phyloP scores from a whole-genome alignment of 2,888 invertebrate species.

The Microctonus hyperodae region DNA sequence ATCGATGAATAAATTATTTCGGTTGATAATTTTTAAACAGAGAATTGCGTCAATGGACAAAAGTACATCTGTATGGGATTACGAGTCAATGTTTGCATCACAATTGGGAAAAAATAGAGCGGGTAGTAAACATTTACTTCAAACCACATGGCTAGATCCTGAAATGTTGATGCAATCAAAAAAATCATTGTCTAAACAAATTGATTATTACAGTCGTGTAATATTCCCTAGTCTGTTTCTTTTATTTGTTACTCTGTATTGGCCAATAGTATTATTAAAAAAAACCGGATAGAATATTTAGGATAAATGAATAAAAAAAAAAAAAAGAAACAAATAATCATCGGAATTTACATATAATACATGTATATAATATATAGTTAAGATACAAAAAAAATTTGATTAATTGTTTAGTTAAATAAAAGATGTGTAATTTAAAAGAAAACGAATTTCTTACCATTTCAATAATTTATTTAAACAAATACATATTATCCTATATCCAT shows the following conservation, averaged over 20 bases:
- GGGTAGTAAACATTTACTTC: conserved; percentile 54
- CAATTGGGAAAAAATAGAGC: conserved; percentile 49
- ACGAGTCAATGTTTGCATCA: conserved; percentile 44
- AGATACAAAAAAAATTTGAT: not conserved
- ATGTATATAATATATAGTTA: not conserved
- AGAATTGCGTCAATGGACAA: conserved; percentile 72
- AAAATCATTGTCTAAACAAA: conserved; percentile 79
- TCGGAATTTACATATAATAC: not conserved
- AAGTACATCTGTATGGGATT: conserved; percentile 65
- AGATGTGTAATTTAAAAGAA: too few species aligned
- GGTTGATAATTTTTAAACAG: conserved; percentile 58
- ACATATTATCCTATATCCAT: conserved; percentile 47
- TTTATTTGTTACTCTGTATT: conserved; percentile 78
- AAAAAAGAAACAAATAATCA: too few species aligned
- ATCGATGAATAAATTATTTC: not conserved
- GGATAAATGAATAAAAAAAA: too few species aligned
- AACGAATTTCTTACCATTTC: too few species aligned
- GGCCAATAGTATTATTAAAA: conserved; percentile 78
- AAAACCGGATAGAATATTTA: conserved; percentile 30
- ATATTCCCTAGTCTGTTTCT: conserved; percentile 82
- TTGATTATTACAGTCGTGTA: conserved; percentile 78
- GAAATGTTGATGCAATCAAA: conserved; percentile 59
- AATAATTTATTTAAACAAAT: too few species aligned
- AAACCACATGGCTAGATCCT: conserved; percentile 60
- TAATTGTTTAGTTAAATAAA: too few species aligned